Base-by-base conservation (phyloP, 2,113 vertebrate species). In the Pantherophis guttatus region DNA sequence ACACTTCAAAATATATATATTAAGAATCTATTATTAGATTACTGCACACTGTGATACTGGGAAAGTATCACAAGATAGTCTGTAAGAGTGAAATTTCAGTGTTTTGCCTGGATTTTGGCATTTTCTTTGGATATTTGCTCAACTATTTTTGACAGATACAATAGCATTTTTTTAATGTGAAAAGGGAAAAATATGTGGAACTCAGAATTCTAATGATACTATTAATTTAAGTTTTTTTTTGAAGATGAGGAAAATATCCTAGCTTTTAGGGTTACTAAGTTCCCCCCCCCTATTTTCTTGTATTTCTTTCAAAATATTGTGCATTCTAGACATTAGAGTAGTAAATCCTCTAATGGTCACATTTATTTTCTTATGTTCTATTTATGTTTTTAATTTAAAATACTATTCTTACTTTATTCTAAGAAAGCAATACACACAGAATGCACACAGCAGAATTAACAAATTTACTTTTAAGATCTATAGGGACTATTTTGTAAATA, bases 41-140 rank as follows among this genome's bases (percentile, higher is more conserved):
- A 29, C 29, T 86, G 1, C 21, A 4, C 54, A 24, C 5, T 58
- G 65, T 33, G 29, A 70, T 70, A n/a, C 54, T 86, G 23, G 10
- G 2, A 39, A 29, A 50, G 24, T 0, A 0, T 54, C 50, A 48
- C 33, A 50, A 0, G 19, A 86, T 53, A 48, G 58, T 15, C 53
- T 29, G 6, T 87, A 19, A 87, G 12, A 88, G 19, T 70, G 65
- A 19, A 3, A 57, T 39, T 48, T n/a, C 89, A 0, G 3, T 29
- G 19, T 23, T 26, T 90, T 50, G 8, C 13, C 3, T 29, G 52
- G 44, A 70, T 92, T 44, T 23, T 1, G 17, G 58, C n/a, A 7
- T 48, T 92, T 57, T 1, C 53, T 44, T 29, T 4, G 39, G 53
- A 19, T 11, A 48, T 87, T 90, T 53, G 19, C 70, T 90, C 81